Evolutionary conservation across 1,140 invertebrate species (phyloP).

Genomic region (Agrypnia vestita): DNA sequence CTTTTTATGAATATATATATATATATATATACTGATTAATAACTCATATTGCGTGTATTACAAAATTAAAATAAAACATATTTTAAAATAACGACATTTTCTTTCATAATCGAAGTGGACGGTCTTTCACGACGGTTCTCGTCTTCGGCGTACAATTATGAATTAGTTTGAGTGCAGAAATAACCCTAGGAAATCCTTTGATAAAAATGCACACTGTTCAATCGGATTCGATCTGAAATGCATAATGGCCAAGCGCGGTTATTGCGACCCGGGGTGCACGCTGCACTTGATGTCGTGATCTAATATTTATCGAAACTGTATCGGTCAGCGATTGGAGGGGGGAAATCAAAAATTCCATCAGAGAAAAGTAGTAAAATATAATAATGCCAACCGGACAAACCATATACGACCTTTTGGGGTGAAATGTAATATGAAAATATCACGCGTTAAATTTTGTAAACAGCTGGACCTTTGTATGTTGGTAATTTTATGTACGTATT

Average conservation of each 20-base stretch:
- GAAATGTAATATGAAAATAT: neutral
- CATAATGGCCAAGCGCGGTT: constrained; percentile 3
- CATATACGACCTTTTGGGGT: neutral
- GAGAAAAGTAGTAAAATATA: constrained; percentile 47
- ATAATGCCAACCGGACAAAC: constrained; percentile 23
- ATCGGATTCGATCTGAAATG: constrained; percentile 11
- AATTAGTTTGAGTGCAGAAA: no score
- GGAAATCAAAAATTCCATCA: constrained; percentile 56
- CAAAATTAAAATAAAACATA: no score
- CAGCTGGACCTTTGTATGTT: neutral
- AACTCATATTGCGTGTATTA: no score
- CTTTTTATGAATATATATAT: no score
- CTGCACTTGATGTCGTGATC: constrained; percentile 43
- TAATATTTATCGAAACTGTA: constrained; percentile 50
- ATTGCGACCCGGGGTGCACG: constrained; percentile 30
- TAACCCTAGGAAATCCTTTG: neutral
- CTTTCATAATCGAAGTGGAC: no score
- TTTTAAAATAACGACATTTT: no score
- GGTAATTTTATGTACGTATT: no score
- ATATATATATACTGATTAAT: no score
- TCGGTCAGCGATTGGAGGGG: constrained; percentile 28
- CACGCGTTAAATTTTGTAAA: neutral
- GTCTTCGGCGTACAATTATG: no score
- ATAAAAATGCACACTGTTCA: constrained; percentile 13
- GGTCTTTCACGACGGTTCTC: no score